phyloP scores from a whole-genome alignment of 2,797 vertebrate species.

The Phrynocephalus vlangalii region DNA sequence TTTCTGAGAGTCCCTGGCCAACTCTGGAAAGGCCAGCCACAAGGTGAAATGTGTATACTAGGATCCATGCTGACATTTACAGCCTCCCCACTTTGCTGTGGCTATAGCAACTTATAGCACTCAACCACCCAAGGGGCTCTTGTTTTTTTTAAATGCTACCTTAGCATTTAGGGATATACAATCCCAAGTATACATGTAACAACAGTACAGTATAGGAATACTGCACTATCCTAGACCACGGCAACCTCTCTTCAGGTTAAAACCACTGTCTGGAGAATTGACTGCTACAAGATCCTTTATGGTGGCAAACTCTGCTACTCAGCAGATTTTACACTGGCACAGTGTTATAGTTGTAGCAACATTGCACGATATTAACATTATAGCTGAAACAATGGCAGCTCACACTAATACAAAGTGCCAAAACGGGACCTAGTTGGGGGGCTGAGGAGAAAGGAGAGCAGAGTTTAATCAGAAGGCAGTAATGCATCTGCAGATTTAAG shows the following conservation, averaged over 20 bases:
- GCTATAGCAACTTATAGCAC: not conserved
- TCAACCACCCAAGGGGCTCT: slow-evolving; percentile 1
- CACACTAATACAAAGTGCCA: not conserved
- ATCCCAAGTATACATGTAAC: not conserved
- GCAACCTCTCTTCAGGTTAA: not conserved
- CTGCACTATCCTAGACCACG: not conserved
- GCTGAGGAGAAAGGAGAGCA: not conserved
- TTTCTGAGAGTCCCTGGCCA: not conserved
- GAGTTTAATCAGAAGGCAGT: not conserved
- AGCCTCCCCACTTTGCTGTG: not conserved
- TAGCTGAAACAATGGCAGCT: not conserved
- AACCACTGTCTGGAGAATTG: not conserved
- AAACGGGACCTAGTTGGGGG: not conserved
- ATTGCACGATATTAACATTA: not conserved
- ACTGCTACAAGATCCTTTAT: not conserved
- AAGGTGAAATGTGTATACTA: not conserved
- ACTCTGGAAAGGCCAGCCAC: not conserved
- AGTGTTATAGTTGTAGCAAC: not conserved
- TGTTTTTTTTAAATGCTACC: slow-evolving; percentile 3
- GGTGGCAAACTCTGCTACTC: not conserved
- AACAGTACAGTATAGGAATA: not conserved
- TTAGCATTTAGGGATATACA: slow-evolving; percentile 23
- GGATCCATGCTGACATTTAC: not conserved
- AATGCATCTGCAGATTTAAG: not conserved
- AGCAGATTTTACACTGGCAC: not conserved